Percentiles rank a stretch among this genome's conserved stretches.
These are phyloP conservation scores for Protaetia brevitarsis DNA, from an alignment of 1,140 invertebrate species.

Conservation along the genomic window DNA sequence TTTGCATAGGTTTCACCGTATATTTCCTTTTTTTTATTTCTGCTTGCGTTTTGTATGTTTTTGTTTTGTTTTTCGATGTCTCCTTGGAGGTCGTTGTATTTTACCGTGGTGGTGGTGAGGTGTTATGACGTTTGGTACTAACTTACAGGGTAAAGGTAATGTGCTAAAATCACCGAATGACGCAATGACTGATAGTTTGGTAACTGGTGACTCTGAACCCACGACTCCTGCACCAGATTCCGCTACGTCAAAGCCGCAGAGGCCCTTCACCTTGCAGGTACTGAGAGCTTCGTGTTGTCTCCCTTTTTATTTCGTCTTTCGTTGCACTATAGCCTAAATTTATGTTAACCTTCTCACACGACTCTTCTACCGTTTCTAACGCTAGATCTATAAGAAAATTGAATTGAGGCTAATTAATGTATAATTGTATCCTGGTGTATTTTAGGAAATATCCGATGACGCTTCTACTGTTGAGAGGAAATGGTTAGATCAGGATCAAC, in stretches of 20 bases:
- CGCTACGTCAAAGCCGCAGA: constrained; percentile 56
- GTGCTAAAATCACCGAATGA: constrained; percentile 61
- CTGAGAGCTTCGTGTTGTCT: background rate
- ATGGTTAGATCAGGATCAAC: constrained; percentile 62
- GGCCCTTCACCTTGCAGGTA: constrained; percentile 67
- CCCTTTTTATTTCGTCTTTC: background rate
- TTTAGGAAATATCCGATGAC: constrained; percentile 63
- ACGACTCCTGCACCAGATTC: constrained; percentile 50
- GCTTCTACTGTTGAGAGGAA: constrained; percentile 62
- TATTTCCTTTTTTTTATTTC: too few relatives aligned
- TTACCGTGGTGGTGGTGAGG: constrained; percentile 21
- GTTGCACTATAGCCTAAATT: background rate
- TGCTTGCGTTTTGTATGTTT: background rate
- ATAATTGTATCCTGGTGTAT: background rate
- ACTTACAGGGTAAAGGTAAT: constrained; percentile 62
- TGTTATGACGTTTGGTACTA: constrained; percentile 34
- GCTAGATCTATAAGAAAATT: background rate
- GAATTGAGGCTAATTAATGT: background rate
- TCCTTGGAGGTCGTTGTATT: background rate
- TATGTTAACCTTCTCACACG: background rate
- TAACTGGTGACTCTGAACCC: constrained; percentile 52
- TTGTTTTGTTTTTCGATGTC: background rate
- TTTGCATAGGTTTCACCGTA: too few relatives aligned
- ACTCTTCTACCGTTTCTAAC: background rate
- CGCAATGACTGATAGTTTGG: constrained; percentile 50